phyloP scores from a whole-genome alignment of 2,797 vertebrate species.

The Sarcoramphus papa region DNA sequence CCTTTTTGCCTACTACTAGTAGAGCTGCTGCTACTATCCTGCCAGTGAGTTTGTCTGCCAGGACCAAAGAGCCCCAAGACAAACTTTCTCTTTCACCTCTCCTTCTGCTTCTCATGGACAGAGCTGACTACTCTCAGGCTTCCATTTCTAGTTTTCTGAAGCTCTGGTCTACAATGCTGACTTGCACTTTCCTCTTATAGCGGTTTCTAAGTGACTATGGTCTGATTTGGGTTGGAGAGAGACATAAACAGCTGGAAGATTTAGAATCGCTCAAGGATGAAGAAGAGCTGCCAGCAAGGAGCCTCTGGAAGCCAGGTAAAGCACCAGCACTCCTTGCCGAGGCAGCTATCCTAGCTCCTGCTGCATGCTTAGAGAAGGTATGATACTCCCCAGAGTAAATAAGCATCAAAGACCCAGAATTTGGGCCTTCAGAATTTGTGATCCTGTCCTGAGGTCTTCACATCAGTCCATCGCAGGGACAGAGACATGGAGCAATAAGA shows the following conservation, averaged over 20 bases:
- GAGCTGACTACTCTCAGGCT: not conserved
- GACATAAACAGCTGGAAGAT: not conserved
- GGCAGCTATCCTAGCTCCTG: not conserved
- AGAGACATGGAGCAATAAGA: not conserved
- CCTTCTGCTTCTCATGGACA: not conserved
- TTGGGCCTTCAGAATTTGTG: not conserved
- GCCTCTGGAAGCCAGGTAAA: slow-evolving; percentile 16
- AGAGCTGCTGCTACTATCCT: not conserved
- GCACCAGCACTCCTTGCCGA: not conserved
- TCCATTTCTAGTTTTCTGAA: not conserved
- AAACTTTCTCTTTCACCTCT: not conserved
- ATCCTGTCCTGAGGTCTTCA: not conserved
- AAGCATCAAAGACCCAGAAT: not conserved
- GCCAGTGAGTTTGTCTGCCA: not conserved
- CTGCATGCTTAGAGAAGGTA: not conserved
- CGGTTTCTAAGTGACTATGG: not conserved
- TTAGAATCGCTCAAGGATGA: not conserved
- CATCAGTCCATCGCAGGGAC: not conserved
- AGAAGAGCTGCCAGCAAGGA: not conserved
- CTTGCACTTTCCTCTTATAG: not conserved
- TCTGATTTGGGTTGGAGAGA: slow-evolving; percentile 32
- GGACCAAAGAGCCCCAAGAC: not conserved
- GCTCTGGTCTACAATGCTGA: not conserved
- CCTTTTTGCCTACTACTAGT: not conserved
- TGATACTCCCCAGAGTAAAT: not conserved